These are phyloP conservation scores for Chaetura pelagica DNA, from an alignment of 2,113 vertebrate genomes.

Conservation along the genomic window DNA sequence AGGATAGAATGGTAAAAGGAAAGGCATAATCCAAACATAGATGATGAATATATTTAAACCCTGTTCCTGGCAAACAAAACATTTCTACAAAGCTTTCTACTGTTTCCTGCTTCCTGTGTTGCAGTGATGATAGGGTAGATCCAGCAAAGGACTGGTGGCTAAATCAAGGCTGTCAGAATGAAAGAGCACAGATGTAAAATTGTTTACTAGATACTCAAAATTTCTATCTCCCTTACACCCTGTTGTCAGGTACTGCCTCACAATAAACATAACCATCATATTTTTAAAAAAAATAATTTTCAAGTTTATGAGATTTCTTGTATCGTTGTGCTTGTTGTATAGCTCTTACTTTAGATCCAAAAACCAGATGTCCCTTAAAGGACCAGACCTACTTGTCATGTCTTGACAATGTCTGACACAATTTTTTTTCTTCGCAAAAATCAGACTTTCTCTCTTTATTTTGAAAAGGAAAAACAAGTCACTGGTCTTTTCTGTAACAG, in stretches of 20 bases:
- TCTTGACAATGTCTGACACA: background rate
- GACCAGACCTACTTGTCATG: background rate
- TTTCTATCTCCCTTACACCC: background rate
- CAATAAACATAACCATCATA: background rate
- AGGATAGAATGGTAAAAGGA: background rate
- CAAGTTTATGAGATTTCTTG: background rate
- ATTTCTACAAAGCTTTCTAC: background rate
- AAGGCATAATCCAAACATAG: background rate
- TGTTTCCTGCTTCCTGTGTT: background rate
- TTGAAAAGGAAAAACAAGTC: background rate
- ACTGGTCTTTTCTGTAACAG: background rate
- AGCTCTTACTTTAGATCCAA: background rate
- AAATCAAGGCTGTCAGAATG: background rate
- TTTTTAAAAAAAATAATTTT: background rate
- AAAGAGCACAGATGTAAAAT: background rate
- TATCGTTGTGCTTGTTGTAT: background rate
- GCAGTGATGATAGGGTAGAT: background rate
- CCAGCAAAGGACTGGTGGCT: background rate
- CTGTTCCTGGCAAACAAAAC: background rate
- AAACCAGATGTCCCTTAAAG: background rate
- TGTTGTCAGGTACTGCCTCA: background rate
- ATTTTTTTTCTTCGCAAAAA: background rate
- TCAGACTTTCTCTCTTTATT: background rate
- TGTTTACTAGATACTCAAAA: background rate
- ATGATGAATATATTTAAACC: constrained; percentile 35